Evolutionary conservation across 2,113 vertebrate genomes (phyloP).

Genomic region (Taxidea taxus): DNA sequence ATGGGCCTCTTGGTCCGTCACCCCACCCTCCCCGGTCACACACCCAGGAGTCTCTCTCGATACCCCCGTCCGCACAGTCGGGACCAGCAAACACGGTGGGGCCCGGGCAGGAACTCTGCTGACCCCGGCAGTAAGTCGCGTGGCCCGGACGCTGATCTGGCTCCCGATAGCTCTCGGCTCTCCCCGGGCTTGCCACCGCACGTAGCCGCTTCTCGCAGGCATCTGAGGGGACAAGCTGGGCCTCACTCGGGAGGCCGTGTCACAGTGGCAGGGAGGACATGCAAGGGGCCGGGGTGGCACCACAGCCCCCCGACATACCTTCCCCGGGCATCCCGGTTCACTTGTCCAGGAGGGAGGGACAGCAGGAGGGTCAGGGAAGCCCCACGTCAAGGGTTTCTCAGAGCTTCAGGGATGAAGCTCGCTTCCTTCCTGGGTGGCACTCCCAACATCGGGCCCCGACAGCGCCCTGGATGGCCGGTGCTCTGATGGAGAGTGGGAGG

Average conservation of each 20-base stretch:
- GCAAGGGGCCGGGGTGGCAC: rapidly evolving
- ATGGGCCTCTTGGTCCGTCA: rapidly evolving
- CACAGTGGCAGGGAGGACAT: background rate
- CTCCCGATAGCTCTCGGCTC: background rate
- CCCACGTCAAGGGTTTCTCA: rapidly evolving
- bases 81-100: background rate
- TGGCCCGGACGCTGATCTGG: constrained; percentile 33
- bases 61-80: background rate
- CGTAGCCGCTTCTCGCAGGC: background rate
- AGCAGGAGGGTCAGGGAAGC: rapidly evolving
- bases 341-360: background rate
- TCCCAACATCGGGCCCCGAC: background rate
- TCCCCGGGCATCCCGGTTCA: rapidly evolving
- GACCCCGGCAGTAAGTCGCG: constrained; percentile 2
- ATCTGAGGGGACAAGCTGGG: background rate
- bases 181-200: rapidly evolving
- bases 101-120: constrained; percentile 16
- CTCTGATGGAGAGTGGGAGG: rapidly evolving
- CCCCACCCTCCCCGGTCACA: rapidly evolving
- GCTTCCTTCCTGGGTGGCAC: background rate
- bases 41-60: background rate
- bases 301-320: background rate
- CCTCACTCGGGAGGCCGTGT: background rate
- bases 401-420: background rate
- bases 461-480: background rate